Evolutionary conservation across 2,797 vertebrate species (phyloP).

Genomic region (Halcyon smyrnensis): DNA sequence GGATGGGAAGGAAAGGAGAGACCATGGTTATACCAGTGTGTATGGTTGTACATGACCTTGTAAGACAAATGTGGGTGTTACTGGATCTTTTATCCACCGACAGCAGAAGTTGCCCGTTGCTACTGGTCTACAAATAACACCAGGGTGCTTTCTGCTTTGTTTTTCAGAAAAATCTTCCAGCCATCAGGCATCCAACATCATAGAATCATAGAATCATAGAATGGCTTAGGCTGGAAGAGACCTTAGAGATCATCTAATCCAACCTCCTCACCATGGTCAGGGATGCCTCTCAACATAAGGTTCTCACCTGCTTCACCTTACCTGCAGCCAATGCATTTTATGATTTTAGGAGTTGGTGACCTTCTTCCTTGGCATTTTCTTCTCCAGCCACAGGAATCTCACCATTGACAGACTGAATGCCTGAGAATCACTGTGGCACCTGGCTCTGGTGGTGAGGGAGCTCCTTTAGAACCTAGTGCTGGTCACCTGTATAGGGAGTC

Average conservation of each 20-base stretch:
- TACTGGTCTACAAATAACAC: background rate
- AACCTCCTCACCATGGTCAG: too few relatives aligned
- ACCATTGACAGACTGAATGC: background rate
- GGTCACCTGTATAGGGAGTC: background rate
- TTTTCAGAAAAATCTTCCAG: background rate
- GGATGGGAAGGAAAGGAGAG: background rate
- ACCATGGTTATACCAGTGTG: fast-evolving
- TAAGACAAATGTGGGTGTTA: background rate
- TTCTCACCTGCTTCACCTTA: background rate
- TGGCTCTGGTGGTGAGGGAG: background rate
- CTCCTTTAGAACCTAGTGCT: background rate
- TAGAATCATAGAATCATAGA: too few relatives aligned
- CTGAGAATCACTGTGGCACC: background rate
- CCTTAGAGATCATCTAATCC: too few relatives aligned
- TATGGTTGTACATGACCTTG: too few relatives aligned
- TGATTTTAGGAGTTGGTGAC: background rate
- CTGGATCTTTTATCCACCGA: background rate
- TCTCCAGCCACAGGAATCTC: background rate
- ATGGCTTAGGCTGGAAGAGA: too few relatives aligned
- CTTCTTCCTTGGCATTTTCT: background rate
- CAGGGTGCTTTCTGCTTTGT: background rate
- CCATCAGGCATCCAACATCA: background rate
- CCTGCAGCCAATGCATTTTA: background rate
- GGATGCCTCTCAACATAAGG: background rate
- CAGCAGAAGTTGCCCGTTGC: background rate